phyloP scores from a whole-genome alignment of 2,888 invertebrate genomes.

The Cheilosia vernalis region DNA sequence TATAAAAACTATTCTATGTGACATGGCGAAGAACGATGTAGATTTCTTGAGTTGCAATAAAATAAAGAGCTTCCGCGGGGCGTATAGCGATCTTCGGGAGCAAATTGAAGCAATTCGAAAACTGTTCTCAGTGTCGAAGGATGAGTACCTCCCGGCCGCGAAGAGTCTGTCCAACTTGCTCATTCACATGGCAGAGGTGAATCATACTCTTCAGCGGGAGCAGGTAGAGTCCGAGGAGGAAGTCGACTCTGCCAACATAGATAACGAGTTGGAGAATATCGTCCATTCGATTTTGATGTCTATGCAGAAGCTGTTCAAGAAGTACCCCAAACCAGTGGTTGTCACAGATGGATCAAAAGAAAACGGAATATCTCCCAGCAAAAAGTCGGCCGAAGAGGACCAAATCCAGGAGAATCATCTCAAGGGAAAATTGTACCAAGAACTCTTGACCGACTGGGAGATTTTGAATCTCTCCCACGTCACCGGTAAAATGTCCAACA shows the following conservation, averaged over 20 bases:
- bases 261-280: conserved; percentile 83
- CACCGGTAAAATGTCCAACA: conserved; percentile 81
- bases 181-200: conserved; percentile 60
- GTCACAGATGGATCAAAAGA: conserved; percentile 32
- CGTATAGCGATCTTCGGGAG: conserved; percentile 21
- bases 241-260: conserved; percentile 77
- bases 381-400: conserved; percentile 64
- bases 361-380: conserved; percentile 68
- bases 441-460: conserved; percentile 86
- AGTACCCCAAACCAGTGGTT: conserved; percentile 78
- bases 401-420: conserved; percentile 87
- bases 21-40: conserved; percentile 78
- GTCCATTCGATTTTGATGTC: conserved; percentile 85
- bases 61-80: conserved; percentile 56
- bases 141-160: conserved; percentile 78
- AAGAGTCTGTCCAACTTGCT: conserved; percentile 78
- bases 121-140: conserved; percentile 32
- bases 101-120: conserved; percentile 40
- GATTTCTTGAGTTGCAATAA: conserved; percentile 79
- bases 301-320: conserved; percentile 86
- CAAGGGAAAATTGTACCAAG: conserved; percentile 87
- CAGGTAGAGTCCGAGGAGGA: conserved; percentile 40
- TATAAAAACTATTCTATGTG: conserved; percentile 76
- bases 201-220: conserved; percentile 1
- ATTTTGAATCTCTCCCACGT: conserved; percentile 85